Percentiles rank a stretch among this genome's conserved stretches.
Conservation (phyloP, 1,140 invertebrate genomes). For the Leptonema lineaticorne region DNA sequence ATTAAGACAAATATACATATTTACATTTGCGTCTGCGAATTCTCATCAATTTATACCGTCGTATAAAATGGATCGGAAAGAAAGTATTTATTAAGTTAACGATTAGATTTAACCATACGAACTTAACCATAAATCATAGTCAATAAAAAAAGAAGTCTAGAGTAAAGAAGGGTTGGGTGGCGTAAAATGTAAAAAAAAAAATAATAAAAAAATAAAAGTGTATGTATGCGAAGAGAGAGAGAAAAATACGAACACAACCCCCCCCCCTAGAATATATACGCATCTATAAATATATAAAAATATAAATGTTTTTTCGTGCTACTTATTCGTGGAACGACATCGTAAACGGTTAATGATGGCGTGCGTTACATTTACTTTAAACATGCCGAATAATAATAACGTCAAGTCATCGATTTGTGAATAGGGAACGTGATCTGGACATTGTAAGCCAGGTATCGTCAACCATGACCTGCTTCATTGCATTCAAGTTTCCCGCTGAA, state of each 20-base stretch:
- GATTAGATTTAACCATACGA: slow-evolving; percentile 26
- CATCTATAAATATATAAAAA: not conserved
- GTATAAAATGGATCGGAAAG: not conserved
- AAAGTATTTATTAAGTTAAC: slow-evolving; percentile 29
- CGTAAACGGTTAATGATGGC: slow-evolving; percentile 32
- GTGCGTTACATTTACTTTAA: slow-evolving; percentile 24
- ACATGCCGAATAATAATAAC: slow-evolving; percentile 32
- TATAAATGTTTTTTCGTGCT: slow-evolving; percentile 26
- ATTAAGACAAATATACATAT: no score
- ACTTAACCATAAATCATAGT: slow-evolving; percentile 23
- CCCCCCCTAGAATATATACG: not conserved
- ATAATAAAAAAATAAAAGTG: no score
- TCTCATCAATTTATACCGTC: no score
- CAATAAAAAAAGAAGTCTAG: slow-evolving; percentile 17
- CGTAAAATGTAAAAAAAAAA: not conserved
- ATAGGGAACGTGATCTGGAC: not conserved
- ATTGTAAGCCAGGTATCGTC: not conserved
- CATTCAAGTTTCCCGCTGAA: no score
- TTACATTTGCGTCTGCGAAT: no score
- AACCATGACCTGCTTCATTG: no score
- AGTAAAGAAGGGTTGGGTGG: not conserved
- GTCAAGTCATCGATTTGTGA: slow-evolving; percentile 30
- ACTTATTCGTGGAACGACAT: slow-evolving; percentile 32
- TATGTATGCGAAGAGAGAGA: no score
- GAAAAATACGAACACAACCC: not conserved